Base-by-base conservation (phyloP, 2,797 vertebrate species). In the Okamejei kenojei region DNA sequence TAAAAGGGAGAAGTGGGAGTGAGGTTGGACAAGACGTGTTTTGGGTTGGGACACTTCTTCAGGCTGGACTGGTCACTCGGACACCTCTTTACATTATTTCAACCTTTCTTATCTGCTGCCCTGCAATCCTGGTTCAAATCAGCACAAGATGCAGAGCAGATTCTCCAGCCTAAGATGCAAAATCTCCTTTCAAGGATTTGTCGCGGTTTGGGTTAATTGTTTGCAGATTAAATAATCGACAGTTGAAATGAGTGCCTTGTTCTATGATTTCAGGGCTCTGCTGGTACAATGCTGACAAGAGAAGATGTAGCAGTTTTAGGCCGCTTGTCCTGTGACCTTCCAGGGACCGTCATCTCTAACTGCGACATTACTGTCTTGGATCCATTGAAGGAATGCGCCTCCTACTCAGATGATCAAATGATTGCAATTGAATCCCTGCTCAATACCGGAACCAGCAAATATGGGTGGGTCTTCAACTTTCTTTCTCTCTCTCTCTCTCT, bases 301-400 rank as follows among this genome's bases (percentile, higher is more conserved):
- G 94, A 93, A 0, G 29, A 93, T 0, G 93, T 94, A 0, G 71
- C 17, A 91, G 19, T 94, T 1, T 94, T 96, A 93, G 96, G 96
- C 0, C 38, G 0, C 35, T 93, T 96, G 90, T 9, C 94, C 38
- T 97, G 96, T 93, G 95, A 96, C 38, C 95, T 96, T 63, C 61
- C 61, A 0, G 93, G 92, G 21, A 71, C 93, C 0, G 93, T 93
- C 76, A 95, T 96, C 35, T 80, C 92, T 38, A 82, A 1, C 0
- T 96, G 95, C 9, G 94, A 92, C 54, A 63, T 92, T 92, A 17
- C 90, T 13, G 19, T 92, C 76, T 92, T 92, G 65, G 90, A 92
- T 74, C 15, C 35, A 74, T 92, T 92, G 90, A 92, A 45, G 13
- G 26, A 45, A 73, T 92, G 90, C 90, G 54, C 11, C 73, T 76